Evolutionary conservation across 2,797 vertebrate genomes (phyloP), one percentile per base, ranked within the genome.

Genomic region (Falco peregrinus): DNA sequence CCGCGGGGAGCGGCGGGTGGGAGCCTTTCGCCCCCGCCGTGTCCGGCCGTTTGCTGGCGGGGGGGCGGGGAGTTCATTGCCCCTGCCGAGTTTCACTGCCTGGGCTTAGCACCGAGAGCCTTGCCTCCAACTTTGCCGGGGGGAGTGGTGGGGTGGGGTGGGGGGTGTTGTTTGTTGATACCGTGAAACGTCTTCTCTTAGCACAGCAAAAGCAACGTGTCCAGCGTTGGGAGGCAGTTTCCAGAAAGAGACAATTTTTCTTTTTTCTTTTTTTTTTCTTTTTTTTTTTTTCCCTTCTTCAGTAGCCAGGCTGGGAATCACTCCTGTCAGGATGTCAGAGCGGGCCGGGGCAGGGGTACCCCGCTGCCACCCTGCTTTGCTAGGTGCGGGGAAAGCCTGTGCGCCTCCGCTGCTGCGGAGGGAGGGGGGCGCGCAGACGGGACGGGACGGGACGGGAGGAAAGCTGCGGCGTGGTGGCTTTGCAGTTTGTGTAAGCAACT

Each of bases 41-140:
- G 83, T 73, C 88, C 61, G 64, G 54, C 73, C 60, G 5, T 93
- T 91, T 96, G 96, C 89, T 96, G 82, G 35, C 31, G 33, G 53
- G 71, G 91, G 31, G 14, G 43, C 37, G 31, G 25, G 43, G 65
- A 79, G 90, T 85, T 95, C 90, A 29, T 77, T 65, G 82, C 68
- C 84, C 90, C 71, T 35, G 65, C 75, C 7, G 82, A 89, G 85
- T 94, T 91, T 53, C 75, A 17, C 54, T 76, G 84, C 37, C 25
- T 43, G 61, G 76, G 92, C 37, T 83, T 80, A 94, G 56, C 76
- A 80, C 80, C 48, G 45, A 67, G 60, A 87, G 75, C 67, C 82
- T 76, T 83, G 71, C 61, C 83, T 71, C 61, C 74, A 95, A 90
- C 92, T 97, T 97, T 54, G 61, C 24, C 28, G 39, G 35, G 5